Evolutionary conservation across 2,113 vertebrate species (phyloP).

Genomic region (Grus americana): DNA sequence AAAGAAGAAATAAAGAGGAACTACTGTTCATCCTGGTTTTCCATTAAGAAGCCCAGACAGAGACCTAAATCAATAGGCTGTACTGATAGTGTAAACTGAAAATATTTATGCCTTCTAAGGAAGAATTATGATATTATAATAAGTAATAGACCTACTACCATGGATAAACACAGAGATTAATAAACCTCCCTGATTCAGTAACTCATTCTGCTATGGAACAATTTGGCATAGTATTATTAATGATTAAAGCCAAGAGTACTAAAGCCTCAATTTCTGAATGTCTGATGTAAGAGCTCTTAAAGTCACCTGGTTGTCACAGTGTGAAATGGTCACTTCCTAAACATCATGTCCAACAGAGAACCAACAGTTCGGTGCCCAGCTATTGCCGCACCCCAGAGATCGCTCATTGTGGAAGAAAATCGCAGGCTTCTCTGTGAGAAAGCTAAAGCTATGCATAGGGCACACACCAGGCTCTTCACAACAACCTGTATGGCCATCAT

Average conservation of each 20-base stretch:
- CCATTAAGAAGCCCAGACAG: neutral
- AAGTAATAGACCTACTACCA: neutral
- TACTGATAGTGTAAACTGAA: neutral
- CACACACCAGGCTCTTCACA: neutral
- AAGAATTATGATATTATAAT: neutral
- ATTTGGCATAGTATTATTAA: neutral
- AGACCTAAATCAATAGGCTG: neutral
- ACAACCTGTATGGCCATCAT: rapidly evolving
- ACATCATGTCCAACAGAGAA: neutral
- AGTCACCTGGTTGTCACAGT: neutral
- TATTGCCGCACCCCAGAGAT: neutral
- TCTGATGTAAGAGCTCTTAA: neutral
- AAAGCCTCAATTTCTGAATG: neutral
- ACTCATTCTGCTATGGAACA: neutral
- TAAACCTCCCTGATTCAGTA: neutral
- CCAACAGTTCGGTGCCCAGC: neutral
- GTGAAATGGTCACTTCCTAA: neutral
- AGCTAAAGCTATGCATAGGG: neutral
- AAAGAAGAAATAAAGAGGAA: neutral
- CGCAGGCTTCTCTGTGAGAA: neutral
- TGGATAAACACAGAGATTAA: neutral
- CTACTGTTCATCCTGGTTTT: neutral
- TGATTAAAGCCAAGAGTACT: neutral
- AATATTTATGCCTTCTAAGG: neutral
- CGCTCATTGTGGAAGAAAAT: neutral